These are phyloP conservation scores for Ondatra zibethicus DNA, from an alignment of 2,113 vertebrate genomes.

Conservation along the genomic window DNA sequence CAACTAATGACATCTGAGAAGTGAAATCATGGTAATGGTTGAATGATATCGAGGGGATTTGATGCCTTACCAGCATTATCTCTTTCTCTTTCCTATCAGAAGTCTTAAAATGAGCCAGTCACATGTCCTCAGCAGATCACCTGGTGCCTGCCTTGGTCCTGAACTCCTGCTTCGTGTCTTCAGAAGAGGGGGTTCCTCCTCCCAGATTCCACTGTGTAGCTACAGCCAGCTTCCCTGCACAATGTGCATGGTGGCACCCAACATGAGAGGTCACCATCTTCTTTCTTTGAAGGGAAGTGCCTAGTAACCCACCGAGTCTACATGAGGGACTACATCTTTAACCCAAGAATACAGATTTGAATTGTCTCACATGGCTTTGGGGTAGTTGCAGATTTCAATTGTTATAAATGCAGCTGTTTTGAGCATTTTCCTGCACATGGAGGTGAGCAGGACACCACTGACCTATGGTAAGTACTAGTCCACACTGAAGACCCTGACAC, in stretches of 20 bases:
- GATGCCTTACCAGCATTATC: not conserved
- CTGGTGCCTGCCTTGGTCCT: not conserved
- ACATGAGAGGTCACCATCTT: not conserved
- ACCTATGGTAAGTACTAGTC: not conserved
- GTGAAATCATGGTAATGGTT: not conserved
- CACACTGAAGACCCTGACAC: not conserved
- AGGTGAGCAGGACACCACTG: not conserved
- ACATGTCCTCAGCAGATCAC: not conserved
- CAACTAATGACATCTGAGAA: not conserved
- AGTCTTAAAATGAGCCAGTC: not conserved
- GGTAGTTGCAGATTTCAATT: not conserved
- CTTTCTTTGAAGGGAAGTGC: not conserved
- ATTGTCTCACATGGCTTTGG: not conserved
- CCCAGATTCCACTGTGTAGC: not conserved
- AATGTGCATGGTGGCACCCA: not conserved
- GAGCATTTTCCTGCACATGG: not conserved
- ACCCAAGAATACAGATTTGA: not conserved
- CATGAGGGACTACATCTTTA: not conserved
- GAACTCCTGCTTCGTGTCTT: not conserved
- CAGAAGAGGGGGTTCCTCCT: not conserved
- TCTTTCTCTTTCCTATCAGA: not conserved
- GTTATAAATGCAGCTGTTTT: not conserved
- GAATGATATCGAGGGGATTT: not conserved
- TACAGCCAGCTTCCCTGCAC: not conserved
- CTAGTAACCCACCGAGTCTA: not conserved